phyloP scores from a whole-genome alignment of 2,113 vertebrate species.

The Ctenomys sociabilis region DNA sequence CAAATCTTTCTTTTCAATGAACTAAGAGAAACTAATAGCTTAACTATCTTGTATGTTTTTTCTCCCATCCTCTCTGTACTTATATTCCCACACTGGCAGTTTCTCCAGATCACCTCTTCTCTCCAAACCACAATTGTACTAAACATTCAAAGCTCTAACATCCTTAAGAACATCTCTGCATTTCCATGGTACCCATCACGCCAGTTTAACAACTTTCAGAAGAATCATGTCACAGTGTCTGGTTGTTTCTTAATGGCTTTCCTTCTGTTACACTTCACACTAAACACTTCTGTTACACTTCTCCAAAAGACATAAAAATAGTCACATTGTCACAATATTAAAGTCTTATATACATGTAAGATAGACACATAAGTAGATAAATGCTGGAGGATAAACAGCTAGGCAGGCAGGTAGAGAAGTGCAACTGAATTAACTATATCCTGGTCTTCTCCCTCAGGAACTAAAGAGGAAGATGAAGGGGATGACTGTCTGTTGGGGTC shows the following conservation, averaged over 20 bases:
- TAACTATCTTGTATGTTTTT: neutral
- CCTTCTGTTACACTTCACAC: neutral
- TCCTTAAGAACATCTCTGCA: neutral
- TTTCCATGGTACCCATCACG: neutral
- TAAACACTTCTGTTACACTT: no score
- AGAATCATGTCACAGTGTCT: neutral
- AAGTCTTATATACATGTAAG: neutral
- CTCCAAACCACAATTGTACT: neutral
- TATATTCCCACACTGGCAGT: neutral
- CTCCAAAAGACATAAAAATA: no score
- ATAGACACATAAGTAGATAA: neutral
- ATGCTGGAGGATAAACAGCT: neutral
- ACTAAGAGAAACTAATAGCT: neutral
- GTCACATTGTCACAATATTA: neutral
- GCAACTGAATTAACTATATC: neutral
- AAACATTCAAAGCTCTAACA: neutral
- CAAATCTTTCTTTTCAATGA: neutral
- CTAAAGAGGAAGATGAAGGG: constrained; percentile 93
- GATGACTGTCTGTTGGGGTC: constrained; percentile 94
- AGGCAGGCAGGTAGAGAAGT: neutral
- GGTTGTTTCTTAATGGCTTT: neutral
- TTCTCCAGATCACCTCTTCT: neutral
- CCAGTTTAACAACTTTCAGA: neutral
- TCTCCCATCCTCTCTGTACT: neutral
- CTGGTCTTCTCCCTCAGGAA: constrained; percentile 83